A percentile compares a stretch with the other conserved stretches of the same genome.
phyloP scores from a whole-genome alignment of 2,797 vertebrate species.

The Brotula barbata region DNA sequence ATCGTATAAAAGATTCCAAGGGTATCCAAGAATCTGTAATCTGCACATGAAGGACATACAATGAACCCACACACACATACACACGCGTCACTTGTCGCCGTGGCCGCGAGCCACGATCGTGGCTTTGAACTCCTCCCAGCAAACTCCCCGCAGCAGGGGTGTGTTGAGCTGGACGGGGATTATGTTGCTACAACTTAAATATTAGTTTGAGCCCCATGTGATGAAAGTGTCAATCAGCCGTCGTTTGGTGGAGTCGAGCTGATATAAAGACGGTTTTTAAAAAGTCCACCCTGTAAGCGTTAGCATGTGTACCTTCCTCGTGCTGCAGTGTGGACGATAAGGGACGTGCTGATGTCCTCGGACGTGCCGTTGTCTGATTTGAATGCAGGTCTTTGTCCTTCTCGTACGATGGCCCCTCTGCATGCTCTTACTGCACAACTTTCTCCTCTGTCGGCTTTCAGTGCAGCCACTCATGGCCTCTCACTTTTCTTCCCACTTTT shows the following conservation, averaged over 20 bases:
- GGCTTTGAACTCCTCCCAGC: neutral
- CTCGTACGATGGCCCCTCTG: conserved; percentile 16
- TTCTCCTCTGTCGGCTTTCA: conserved; percentile 52
- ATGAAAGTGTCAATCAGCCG: neutral
- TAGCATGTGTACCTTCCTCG: too few relatives aligned
- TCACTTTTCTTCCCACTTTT: conserved; percentile 75
- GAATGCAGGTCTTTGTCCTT: neutral
- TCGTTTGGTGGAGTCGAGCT: too few relatives aligned
- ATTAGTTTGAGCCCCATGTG: neutral
- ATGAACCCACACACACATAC: neutral
- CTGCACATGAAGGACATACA: neutral
- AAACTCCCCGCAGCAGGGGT: too few relatives aligned
- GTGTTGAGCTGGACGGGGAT: too few relatives aligned
- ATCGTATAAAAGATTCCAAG: too few relatives aligned
- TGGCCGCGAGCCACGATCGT: neutral
- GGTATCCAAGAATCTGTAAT: neutral
- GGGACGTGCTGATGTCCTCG: too few relatives aligned
- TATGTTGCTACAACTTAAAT: neutral
- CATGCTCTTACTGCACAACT: conserved; percentile 33
- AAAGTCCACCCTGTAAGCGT: too few relatives aligned
- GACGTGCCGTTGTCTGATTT: too few relatives aligned
- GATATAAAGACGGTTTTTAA: too few relatives aligned
- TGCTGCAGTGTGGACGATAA: too few relatives aligned
- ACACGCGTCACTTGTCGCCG: neutral
- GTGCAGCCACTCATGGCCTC: conserved; percentile 75